Conservation (phyloP, 92 coral and sea anemone species). For the Desmophyllum pertusum region DNA sequence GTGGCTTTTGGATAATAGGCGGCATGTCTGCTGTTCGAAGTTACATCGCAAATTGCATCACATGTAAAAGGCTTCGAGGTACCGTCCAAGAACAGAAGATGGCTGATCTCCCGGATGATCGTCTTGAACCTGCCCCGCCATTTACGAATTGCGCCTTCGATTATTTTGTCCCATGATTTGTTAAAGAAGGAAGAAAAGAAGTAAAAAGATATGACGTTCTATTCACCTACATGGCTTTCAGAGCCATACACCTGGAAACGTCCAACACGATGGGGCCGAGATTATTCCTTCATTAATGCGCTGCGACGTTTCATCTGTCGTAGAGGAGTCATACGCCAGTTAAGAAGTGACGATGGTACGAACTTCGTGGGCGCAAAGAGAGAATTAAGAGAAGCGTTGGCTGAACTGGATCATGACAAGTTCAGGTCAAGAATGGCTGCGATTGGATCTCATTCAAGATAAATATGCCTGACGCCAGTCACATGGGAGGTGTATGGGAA, state of each 20-base stretch:
- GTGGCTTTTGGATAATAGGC: constrained; percentile 19
- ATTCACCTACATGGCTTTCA: constrained; percentile 11
- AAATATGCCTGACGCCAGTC: constrained; percentile 33
- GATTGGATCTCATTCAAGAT: constrained; percentile 34
- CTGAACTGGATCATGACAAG: constrained; percentile 19
- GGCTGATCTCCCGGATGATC: constrained; percentile 19
- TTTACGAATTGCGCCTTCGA: neutral
- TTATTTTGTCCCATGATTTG: neutral
- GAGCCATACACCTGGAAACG: constrained; percentile 21
- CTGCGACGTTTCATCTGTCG: constrained; percentile 23
- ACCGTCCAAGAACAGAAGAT: constrained; percentile 24
- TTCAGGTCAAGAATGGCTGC: constrained; percentile 34
- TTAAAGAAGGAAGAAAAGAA: constrained; percentile 1
- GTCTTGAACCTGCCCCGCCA: constrained; percentile 1
- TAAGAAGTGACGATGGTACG: constrained; percentile 36
- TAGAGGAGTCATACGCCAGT: constrained; percentile 34
- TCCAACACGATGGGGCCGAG: constrained; percentile 23
- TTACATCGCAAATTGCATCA: constrained; percentile 12
- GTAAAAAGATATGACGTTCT: neutral
- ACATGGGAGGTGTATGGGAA: constrained; percentile 49
- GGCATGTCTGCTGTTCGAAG: neutral
- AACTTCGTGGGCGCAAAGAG: constrained; percentile 39
- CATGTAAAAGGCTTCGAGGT: constrained; percentile 18
- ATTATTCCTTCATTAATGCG: constrained; percentile 29
- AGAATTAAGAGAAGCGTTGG: constrained; percentile 27